A percentile compares a stretch with the other conserved stretches of the same genome.
Conservation (phyloP, 1,140 invertebrate genomes). For the Bombus vancouverensis region DNA sequence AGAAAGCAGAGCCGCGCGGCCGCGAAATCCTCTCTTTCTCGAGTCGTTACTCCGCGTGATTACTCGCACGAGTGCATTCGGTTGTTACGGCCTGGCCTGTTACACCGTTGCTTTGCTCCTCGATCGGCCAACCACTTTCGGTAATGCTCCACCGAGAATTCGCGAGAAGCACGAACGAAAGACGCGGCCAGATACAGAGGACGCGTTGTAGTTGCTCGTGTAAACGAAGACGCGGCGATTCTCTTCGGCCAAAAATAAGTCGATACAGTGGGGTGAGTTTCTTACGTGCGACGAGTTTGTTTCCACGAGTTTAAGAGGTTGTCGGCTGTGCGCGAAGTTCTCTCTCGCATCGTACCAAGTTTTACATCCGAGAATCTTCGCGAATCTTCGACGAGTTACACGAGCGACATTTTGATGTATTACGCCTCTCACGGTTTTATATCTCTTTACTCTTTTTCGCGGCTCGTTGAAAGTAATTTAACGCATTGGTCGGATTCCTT, state of each 20-base stretch:
- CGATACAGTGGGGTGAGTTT: neutral
- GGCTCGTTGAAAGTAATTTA: too few relatives aligned
- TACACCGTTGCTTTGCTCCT: neutral
- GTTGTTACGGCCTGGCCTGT: neutral
- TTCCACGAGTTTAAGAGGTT: neutral
- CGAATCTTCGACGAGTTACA: neutral
- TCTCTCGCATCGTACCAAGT: neutral
- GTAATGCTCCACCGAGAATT: neutral
- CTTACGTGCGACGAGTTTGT: neutral
- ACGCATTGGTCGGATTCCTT: too few relatives aligned
- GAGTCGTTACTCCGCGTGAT: constrained; percentile 7
- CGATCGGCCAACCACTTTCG: constrained; percentile 12
- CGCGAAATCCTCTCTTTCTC: neutral
- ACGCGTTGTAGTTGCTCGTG: neutral
- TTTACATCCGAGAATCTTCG: neutral
- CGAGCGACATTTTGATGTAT: neutral
- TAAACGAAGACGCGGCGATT: neutral
- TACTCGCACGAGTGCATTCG: constrained; percentile 18
- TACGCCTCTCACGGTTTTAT: too few relatives aligned
- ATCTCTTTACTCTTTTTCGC: rapidly evolving
- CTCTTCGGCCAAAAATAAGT: neutral
- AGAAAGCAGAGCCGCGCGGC: neutral
- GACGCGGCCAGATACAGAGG: neutral
- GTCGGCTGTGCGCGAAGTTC: neutral
- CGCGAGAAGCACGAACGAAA: neutral